These are phyloP conservation scores for Pantherophis guttatus DNA, from an alignment of 2,113 vertebrate genomes.

Conservation along the genomic window DNA sequence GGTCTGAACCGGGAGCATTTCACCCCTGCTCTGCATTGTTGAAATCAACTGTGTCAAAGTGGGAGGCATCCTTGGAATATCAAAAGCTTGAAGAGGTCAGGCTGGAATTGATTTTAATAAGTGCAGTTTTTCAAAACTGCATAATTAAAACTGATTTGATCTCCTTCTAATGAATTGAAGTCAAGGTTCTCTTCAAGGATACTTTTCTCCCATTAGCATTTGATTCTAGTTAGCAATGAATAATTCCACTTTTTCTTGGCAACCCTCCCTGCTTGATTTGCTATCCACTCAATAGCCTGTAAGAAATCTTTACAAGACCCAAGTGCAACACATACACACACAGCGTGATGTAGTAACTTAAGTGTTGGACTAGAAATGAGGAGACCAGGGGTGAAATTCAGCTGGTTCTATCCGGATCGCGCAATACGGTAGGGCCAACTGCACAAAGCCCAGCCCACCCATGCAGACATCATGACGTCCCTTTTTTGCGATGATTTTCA, in stretches of 20 bases:
- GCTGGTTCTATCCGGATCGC: too few species aligned
- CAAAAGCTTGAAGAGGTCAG: constrained; percentile 58
- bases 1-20: too few species aligned
- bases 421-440: too few species aligned
- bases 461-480: too few species aligned
- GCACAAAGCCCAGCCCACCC: too few species aligned
- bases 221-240: constrained; percentile 70
- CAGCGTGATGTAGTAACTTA: neutral
- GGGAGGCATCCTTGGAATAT: constrained; percentile 47
- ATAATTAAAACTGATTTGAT: constrained; percentile 66
- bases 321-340: constrained; percentile 23
- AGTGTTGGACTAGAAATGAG: neutral
- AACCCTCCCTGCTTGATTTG: constrained; percentile 65
- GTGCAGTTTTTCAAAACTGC: constrained; percentile 58
- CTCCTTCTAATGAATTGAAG: constrained; percentile 67
- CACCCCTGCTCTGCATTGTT: neutral
- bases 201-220: constrained; percentile 68
- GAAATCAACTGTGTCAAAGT: constrained; percentile 41
- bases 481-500: too few species aligned
- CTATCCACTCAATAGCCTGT: constrained; percentile 52
- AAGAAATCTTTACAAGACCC: constrained; percentile 63
- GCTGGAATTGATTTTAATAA: constrained; percentile 61
- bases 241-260: constrained; percentile 70
- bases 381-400: neutral
- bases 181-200: constrained; percentile 72